phyloP scores from a whole-genome alignment of 2,797 vertebrate genomes.

The Scleropages formosus region DNA sequence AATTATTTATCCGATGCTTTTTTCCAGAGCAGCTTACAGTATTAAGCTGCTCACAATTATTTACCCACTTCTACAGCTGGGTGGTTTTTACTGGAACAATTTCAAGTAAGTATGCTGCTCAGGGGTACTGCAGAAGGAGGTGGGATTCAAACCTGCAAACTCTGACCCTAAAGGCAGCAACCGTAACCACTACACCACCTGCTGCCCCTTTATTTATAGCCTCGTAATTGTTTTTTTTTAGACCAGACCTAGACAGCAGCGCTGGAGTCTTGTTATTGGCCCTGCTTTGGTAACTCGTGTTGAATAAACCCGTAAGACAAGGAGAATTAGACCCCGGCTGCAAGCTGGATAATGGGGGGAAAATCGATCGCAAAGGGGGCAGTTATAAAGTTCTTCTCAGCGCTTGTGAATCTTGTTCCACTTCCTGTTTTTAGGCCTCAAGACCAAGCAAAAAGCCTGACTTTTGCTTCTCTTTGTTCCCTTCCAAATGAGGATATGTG shows the following conservation, averaged over 20 bases:
- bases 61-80: no score
- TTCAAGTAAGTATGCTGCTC: no score
- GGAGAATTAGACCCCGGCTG: not conserved
- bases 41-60: no score
- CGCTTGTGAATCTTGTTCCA: slow-evolving; percentile 10
- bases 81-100: no score
- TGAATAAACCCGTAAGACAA: not conserved
- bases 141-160: no score
- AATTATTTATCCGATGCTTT: no score
- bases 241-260: not conserved
- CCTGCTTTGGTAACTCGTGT: not conserved
- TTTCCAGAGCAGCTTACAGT: no score
- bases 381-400: slow-evolving; percentile 4
- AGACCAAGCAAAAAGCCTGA: slow-evolving; percentile 6
- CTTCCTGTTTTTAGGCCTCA: not conserved
- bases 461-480: slow-evolving; percentile 15
- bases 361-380: not conserved
- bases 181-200: no score
- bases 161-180: no score
- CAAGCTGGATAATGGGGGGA: not conserved
- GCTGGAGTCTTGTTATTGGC: slow-evolving; percentile 1
- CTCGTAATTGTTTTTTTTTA: not conserved
- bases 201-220: no score
- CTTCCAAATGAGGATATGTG: slow-evolving; percentile 7
- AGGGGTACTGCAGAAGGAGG: no score